These are phyloP conservation scores for Ptychobarbus kaznakovi DNA, from an alignment of 2,797 vertebrate species.

Conservation along the genomic window DNA sequence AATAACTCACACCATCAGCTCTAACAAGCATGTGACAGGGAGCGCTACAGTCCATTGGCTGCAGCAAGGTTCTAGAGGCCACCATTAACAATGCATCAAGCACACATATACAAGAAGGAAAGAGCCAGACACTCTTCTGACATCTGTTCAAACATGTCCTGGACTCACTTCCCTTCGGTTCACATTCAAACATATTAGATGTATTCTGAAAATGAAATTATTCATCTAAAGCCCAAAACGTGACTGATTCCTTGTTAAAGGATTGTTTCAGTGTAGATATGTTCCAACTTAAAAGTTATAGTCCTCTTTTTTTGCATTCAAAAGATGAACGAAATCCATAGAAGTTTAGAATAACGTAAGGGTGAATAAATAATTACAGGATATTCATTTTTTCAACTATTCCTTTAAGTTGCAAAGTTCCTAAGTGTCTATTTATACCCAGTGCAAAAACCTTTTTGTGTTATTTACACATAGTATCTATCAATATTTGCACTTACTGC, in stretches of 20 bases:
- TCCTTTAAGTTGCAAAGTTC: background rate
- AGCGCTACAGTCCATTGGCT: slow-evolving; percentile 11
- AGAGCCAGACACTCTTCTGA: slow-evolving; percentile 1
- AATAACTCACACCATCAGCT: slow-evolving; percentile 46
- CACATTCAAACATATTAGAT: background rate
- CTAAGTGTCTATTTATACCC: background rate
- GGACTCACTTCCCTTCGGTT: background rate
- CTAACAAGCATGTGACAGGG: slow-evolving; percentile 31
- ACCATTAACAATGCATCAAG: slow-evolving; percentile 46
- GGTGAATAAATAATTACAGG: background rate
- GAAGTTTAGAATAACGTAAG: background rate
- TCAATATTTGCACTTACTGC: background rate
- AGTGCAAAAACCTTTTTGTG: background rate
- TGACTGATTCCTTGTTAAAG: background rate
- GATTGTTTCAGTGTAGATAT: too few species aligned
- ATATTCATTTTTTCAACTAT: background rate
- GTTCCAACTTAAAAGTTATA: background rate
- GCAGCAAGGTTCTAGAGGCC: slow-evolving; percentile 18
- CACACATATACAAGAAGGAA: slow-evolving; percentile 11
- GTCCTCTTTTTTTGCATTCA: background rate
- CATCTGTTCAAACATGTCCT: slow-evolving; percentile 21
- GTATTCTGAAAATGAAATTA: background rate
- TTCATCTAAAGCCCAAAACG: background rate
- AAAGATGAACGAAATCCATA: background rate
- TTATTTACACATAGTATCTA: background rate